phyloP scores from a whole-genome alignment of 64 coral and sea anemone species.

The Stichodactyla mertensii region DNA sequence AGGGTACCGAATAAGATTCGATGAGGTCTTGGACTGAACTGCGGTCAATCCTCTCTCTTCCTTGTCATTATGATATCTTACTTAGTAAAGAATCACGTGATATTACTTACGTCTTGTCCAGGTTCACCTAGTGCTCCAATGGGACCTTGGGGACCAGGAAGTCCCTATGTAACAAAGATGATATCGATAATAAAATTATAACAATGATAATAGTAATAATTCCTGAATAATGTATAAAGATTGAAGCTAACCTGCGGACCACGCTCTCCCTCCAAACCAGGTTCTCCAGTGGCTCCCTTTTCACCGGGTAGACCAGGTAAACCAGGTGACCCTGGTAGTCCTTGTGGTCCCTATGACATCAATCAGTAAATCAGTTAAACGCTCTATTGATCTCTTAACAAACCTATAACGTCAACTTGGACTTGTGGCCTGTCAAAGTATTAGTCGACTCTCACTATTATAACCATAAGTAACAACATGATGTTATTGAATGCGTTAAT shows the following conservation, averaged over 20 bases:
- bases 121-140: constrained; percentile 25
- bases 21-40: too few species aligned
- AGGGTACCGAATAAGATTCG: too few species aligned
- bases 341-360: constrained; percentile 42
- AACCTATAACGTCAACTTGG: too few species aligned
- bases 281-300: constrained; percentile 35
- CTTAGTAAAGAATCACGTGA: neutral
- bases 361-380: neutral
- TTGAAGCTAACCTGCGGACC: neutral
- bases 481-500: neutral
- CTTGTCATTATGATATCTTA: neutral
- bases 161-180: neutral
- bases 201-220: neutral
- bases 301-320: constrained; percentile 30
- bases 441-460: too few species aligned
- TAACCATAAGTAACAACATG: too few species aligned
- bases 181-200: neutral
- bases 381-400: too few species aligned
- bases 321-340: constrained; percentile 37
- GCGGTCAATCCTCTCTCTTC: too few species aligned
- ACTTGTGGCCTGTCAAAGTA: too few species aligned
- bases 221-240: neutral
- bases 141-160: neutral
- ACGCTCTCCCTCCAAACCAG: constrained; percentile 46
- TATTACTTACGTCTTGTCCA: constrained; percentile 3